Evolutionary conservation across 35 echinoderm and acorn worm genomes (phyloP).

Genomic region (Apostichopus parvimensis): DNA sequence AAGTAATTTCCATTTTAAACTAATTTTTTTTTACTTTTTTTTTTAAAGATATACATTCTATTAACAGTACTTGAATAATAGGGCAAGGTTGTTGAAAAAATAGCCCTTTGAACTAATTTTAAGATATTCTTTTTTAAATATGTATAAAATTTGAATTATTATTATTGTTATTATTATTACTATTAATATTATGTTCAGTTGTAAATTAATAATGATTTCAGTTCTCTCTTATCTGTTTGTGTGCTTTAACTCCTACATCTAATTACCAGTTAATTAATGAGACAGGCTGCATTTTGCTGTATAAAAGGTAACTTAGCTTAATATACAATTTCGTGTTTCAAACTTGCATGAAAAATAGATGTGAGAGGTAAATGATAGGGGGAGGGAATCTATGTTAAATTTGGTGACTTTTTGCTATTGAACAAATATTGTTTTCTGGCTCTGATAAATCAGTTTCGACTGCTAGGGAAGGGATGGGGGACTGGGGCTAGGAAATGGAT

Average conservation of each 20-base stretch:
- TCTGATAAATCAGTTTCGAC: no score
- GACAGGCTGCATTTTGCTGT: neutral
- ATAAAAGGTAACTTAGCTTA: no score
- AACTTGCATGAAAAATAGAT: no score
- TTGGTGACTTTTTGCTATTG: no score
- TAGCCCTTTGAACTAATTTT: neutral
- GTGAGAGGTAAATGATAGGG: no score
- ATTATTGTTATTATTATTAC: neutral
- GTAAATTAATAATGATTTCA: neutral
- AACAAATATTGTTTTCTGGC: no score
- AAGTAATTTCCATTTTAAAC: constrained; percentile 27
- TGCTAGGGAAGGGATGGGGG: no score
- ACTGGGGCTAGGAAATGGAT: no score
- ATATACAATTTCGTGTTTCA: no score
- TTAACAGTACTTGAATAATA: constrained; percentile 25
- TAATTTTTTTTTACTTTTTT: neutral
- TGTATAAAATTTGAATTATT: neutral
- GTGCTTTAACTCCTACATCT: neutral
- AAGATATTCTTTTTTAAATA: neutral
- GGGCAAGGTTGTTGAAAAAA: neutral
- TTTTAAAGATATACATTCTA: constrained; percentile 37
- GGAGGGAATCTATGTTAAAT: no score
- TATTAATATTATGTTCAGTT: neutral
- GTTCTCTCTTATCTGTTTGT: neutral
- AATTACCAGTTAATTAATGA: neutral